Percentiles rank a stretch among this genome's conserved stretches.
Evolutionary conservation across 2,797 vertebrate genomes (phyloP).

Genomic region (Buceros bicornis): DNA sequence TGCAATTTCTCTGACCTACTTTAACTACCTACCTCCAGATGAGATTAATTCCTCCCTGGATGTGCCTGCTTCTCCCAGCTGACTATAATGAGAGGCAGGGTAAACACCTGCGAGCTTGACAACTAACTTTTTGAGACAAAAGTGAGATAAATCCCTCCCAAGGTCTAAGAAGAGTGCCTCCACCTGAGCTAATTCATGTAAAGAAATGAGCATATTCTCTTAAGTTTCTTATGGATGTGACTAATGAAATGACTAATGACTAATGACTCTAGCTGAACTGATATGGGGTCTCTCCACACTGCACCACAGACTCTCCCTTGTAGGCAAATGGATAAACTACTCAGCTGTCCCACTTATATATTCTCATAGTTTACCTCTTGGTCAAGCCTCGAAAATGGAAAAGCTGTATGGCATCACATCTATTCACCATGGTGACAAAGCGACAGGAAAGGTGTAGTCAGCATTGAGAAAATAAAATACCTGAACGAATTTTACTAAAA

Average conservation of each 20-base stretch:
- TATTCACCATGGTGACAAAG: background rate
- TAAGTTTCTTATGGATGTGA: background rate
- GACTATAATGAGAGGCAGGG: background rate
- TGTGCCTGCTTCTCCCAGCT: background rate
- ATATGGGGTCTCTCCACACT: background rate
- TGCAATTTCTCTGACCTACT: conserved; percentile 17
- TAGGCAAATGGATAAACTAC: background rate
- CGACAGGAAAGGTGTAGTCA: background rate
- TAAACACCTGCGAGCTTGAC: background rate
- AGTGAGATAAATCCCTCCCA: background rate
- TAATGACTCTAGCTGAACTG: background rate
- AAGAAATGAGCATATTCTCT: background rate
- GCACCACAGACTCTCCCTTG: background rate
- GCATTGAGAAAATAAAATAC: background rate
- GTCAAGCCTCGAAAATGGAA: background rate
- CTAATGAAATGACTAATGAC: background rate
- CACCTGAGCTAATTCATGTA: background rate
- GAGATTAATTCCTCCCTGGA: background rate
- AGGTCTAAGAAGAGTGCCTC: background rate
- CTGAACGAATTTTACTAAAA: background rate
- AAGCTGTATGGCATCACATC: background rate
- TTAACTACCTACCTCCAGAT: background rate
- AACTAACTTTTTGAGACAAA: background rate
- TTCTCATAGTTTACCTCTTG: background rate
- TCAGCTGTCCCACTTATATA: background rate